Evolutionary conservation across 2,797 vertebrate genomes (phyloP).

Genomic region (Bucorvus abyssinicus): DNA sequence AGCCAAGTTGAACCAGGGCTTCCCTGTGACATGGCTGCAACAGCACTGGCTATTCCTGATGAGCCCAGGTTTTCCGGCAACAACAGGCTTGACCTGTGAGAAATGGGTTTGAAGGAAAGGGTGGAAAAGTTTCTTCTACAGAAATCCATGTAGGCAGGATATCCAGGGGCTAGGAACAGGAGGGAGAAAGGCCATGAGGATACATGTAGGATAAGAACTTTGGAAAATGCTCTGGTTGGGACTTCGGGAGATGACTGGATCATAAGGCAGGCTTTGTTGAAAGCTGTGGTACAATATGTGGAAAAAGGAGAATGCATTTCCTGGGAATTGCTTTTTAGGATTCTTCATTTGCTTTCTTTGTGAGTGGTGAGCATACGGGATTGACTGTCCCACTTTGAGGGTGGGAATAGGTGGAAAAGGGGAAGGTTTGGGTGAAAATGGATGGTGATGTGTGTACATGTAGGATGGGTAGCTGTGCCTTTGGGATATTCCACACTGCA

Average conservation of each 20-base stretch:
- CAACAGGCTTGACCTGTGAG: background rate
- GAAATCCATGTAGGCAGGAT: background rate
- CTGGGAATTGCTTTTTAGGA: background rate
- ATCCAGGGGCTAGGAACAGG: background rate
- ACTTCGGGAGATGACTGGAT: background rate
- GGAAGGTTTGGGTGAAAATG: background rate
- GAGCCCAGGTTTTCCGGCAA: background rate
- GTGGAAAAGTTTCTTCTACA: background rate
- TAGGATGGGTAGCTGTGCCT: background rate
- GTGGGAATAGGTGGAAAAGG: background rate
- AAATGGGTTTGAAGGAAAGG: background rate
- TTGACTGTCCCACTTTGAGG: background rate
- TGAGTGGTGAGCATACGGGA: background rate
- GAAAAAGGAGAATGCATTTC: background rate
- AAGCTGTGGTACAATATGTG: background rate
- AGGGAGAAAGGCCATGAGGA: background rate
- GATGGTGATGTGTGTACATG: background rate
- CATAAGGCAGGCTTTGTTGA: background rate
- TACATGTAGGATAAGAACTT: background rate
- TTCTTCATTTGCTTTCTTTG: background rate
- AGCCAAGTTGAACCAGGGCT: background rate
- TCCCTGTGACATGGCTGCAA: background rate
- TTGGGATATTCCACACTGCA: accelerated
- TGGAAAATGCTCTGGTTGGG: background rate
- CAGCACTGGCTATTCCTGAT: background rate